Conservation (phyloP, 1,140 invertebrate genomes). For the Hermatobates lingyangjiaoensis region DNA sequence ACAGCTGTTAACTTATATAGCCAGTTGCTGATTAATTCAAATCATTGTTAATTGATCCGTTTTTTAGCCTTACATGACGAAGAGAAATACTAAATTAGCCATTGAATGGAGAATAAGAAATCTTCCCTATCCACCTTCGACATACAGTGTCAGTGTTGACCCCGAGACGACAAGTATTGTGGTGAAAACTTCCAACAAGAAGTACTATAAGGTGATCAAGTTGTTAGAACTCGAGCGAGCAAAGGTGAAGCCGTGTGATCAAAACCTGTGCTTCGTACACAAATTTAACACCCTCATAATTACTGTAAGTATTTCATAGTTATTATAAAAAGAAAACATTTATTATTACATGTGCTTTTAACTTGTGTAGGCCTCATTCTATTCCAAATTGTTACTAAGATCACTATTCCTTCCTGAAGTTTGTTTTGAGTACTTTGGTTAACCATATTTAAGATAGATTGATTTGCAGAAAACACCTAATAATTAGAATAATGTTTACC, state of each 20-base stretch:
- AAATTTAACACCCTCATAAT: constrained; percentile 61
- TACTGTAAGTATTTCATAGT: constrained; percentile 30
- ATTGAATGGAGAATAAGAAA: constrained; percentile 68
- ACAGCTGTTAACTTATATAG: too few species aligned
- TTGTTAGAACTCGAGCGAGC: constrained; percentile 49
- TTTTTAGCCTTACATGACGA: constrained; percentile 43
- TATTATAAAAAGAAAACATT: background rate
- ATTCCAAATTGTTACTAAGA: background rate
- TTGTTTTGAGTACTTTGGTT: background rate
- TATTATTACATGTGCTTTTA: constrained; percentile 9
- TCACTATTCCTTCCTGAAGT: background rate
- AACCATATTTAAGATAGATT: background rate
- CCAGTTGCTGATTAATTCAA: too few species aligned
- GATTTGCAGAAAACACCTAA: too few species aligned
- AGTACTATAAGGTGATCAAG: constrained; percentile 55
- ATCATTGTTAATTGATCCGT: too few species aligned
- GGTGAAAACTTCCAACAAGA: constrained; percentile 55
- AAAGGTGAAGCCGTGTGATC: constrained; percentile 36
- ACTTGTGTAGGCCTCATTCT: constrained; percentile 12
- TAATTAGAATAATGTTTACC: background rate
- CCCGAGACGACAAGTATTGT: constrained; percentile 38
- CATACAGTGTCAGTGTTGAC: constrained; percentile 44
- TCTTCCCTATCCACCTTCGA: constrained; percentile 45
- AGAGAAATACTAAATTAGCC: constrained; percentile 46
- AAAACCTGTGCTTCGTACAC: constrained; percentile 40